Evolutionary conservation across 2,888 invertebrate species (phyloP).

Genomic region (Dynastes grantii): DNA sequence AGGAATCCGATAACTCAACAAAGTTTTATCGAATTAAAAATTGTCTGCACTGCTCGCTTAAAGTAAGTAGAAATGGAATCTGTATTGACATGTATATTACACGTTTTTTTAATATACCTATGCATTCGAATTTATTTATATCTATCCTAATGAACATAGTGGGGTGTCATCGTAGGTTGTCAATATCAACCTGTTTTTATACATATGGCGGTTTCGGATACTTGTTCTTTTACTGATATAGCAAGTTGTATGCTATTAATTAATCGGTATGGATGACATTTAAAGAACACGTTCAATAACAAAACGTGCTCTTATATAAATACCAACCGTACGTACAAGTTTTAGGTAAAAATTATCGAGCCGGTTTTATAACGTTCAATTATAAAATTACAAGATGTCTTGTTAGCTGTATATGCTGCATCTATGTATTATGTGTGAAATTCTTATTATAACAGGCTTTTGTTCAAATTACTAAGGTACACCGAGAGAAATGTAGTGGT

Average conservation of each 20-base stretch:
- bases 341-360: no score
- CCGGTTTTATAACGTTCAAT: no score
- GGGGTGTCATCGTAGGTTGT: constrained; percentile 14
- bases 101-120: neutral
- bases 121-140: neutral
- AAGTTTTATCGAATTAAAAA: neutral
- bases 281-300: constrained; percentile 4
- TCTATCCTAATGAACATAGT: neutral
- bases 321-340: no score
- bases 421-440: no score
- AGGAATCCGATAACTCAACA: neutral
- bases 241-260: neutral
- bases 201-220: constrained; percentile 27
- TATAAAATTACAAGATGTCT: no score
- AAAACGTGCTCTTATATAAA: no score
- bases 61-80: neutral
- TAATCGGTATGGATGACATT: neutral
- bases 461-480: no score
- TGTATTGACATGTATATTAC: neutral
- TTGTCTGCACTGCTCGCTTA: neutral
- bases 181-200: constrained; percentile 35
- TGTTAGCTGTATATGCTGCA: no score
- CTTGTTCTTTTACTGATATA: constrained; percentile 35
- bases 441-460: no score
- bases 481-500: no score